Evolutionary conservation across 1,140 invertebrate genomes (phyloP), one percentile per base, ranked within the genome.

Genomic region (Drosophila murphyi): DNA sequence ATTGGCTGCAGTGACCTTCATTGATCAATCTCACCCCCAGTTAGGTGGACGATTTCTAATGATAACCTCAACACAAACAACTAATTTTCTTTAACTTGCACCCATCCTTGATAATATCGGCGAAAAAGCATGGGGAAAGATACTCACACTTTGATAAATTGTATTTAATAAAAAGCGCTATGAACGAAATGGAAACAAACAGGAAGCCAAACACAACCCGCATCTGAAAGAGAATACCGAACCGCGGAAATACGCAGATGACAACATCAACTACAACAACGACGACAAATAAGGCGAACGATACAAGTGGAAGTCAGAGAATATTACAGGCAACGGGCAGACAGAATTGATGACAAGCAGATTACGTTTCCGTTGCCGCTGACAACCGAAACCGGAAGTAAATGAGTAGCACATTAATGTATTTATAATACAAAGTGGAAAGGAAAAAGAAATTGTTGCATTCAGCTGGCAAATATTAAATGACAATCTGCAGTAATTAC

Each of bases 341-440:
- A 51, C 62, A 52, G 72, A 72, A 77, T 83, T 87, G 83, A 88
- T 88, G 83, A 87, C 83, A 80, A 87, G 83, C 83, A 87, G 83
- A 87, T 87, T 87, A 88, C 83, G 83, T 83, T 87, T 87, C 83
- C 83, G 83, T 57, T 88, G 85, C 69, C 72, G 76, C 54, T 87
- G 83, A 88, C 83, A 87, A 79, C 61, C 70, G 82, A 74, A 82
- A 79, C 83, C 83, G 83, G 83, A 87, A 88, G 69, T 67, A 79
- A 87, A 77, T 83, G 83, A 87, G 83, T 62, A 73, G 85, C 80
- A 77, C 77, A 88, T 87, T 88, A 87, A 87, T 87, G 83, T 88
- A 83, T 87, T 87, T 87, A 88, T 87, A 87, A 83, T 86, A 76
- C 71, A 60, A 47, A 69, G 35, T 47, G 50, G 6, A 52, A 43